A percentile compares a stretch with the other conserved stretches of the same genome.
phyloP scores from a whole-genome alignment of 2,888 invertebrate genomes.

The Clostera curtula region DNA sequence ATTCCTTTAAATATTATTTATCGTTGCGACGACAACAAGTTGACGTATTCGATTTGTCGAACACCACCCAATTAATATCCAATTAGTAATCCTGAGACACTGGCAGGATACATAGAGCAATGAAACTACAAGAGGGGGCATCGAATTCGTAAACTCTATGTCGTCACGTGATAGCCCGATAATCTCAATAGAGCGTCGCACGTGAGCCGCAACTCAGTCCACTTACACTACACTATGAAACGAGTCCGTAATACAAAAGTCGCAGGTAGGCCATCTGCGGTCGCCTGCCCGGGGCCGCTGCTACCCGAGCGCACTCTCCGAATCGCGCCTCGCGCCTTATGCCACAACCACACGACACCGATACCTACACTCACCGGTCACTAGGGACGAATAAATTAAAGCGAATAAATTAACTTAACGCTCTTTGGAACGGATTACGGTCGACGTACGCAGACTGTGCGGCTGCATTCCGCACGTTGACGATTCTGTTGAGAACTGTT shows the following conservation, averaged over 20 bases:
- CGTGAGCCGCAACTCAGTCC: slow-evolving; percentile 13
- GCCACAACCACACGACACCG: slow-evolving; percentile 20
- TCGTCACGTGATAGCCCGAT: slow-evolving; percentile 44
- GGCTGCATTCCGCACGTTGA: slow-evolving; percentile 28
- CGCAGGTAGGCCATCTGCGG: slow-evolving; percentile 31
- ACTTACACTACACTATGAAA: slow-evolving; percentile 44
- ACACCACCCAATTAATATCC: no score
- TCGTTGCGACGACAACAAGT: no score
- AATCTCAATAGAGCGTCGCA: slow-evolving; percentile 12
- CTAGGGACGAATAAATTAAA: slow-evolving; percentile 48
- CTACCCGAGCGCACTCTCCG: slow-evolving; percentile 11
- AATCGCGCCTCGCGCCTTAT: slow-evolving; percentile 3
- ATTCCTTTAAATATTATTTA: slow-evolving; percentile 49
- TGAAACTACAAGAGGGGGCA: no score
- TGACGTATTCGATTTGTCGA: no score
- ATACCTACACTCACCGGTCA: slow-evolving; percentile 31
- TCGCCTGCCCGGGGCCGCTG: slow-evolving; percentile 46
- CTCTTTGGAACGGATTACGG: slow-evolving; percentile 65
- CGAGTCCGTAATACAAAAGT: slow-evolving; percentile 36
- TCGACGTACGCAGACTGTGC: slow-evolving; percentile 52
- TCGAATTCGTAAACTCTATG: no score
- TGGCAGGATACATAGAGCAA: no score
- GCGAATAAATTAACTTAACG: slow-evolving; percentile 54
- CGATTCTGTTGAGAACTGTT: no score
- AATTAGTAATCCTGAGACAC: no score